These are phyloP conservation scores for Peucedramus taeniatus DNA, from an alignment of 2,113 vertebrate genomes.

Conservation along the genomic window DNA sequence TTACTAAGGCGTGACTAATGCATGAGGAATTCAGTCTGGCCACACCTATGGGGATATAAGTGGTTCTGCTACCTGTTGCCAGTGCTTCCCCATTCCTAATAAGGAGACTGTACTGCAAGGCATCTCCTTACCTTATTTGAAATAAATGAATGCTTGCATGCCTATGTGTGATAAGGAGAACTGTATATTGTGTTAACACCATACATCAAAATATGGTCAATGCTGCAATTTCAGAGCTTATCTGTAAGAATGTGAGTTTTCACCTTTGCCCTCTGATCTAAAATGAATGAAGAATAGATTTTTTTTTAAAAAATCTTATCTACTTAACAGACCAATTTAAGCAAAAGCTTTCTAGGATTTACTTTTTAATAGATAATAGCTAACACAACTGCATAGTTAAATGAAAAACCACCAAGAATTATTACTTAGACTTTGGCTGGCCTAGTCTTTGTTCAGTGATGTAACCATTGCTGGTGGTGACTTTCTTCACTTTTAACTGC, in stretches of 20 bases:
- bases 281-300: background rate
- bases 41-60: constrained; percentile 26
- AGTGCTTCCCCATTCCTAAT: background rate
- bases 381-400: background rate
- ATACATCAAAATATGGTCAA: background rate
- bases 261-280: background rate
- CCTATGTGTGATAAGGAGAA: constrained; percentile 5
- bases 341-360: background rate
- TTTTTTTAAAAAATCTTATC: background rate
- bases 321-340: background rate
- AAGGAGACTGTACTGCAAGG: background rate
- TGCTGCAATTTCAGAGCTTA: background rate
- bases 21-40: constrained; percentile 14
- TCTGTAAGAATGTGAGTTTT: background rate
- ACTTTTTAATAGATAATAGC: background rate
- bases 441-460: background rate
- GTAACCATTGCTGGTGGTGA: background rate
- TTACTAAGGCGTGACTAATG: constrained; percentile 26
- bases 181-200: background rate
- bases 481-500: background rate
- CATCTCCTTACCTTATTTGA: background rate
- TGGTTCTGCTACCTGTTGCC: constrained; percentile 7
- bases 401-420: background rate
- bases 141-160: background rate
- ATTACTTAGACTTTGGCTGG: background rate